Base-by-base conservation (phyloP, 2,113 vertebrate genomes). In the Aramus guarauna region DNA sequence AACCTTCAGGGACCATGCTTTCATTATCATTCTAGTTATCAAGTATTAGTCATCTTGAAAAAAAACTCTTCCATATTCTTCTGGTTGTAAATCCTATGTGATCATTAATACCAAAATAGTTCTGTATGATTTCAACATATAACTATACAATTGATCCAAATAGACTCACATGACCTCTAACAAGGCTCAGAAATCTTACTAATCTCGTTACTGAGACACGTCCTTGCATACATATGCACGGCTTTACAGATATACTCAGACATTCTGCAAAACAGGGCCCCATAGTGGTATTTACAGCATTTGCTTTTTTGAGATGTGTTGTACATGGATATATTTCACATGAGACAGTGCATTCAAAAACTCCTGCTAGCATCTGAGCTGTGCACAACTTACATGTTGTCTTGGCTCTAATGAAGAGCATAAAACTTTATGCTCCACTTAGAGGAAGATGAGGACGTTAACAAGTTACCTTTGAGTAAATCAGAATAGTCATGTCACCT, bases 361-460 rank as follows among this genome's bases (percentile, higher is more conserved):
- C 10, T 74, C 3, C 8, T 37, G 50, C 48, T n/a, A 53, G n/a
- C 23, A 75, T 36, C 4, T 0, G 1, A 1, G 15, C 59, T 6
- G 2, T n/a, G 24, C 11, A 55, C 7, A 11, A n/a, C 36, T 71
- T 78, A 5, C 8, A 16, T 15, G 4, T 45, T 69, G n/a, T 48
- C 32, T 53, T 92, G 22, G 6, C 30, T 85, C 41, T 45, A 55
- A 50, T 20, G 60, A 85, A 78, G 55, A 68, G 8, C 12, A 34
- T 55, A 55, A 52, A 80, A 43, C 8, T 82, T 90, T 67, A 71
- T 45, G 27, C 3, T 21, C 7, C 7, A 23, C 14, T 72, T 67
- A 67, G 19, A 82, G 9, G 20, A 86, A 71, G 56, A 85, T 24
- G n/a, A 82, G 11, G 29, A 29, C 6, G 2, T 53, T 48, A n/a